Base-by-base conservation (phyloP, 2,888 invertebrate genomes). In the Therioaphis trifolii region DNA sequence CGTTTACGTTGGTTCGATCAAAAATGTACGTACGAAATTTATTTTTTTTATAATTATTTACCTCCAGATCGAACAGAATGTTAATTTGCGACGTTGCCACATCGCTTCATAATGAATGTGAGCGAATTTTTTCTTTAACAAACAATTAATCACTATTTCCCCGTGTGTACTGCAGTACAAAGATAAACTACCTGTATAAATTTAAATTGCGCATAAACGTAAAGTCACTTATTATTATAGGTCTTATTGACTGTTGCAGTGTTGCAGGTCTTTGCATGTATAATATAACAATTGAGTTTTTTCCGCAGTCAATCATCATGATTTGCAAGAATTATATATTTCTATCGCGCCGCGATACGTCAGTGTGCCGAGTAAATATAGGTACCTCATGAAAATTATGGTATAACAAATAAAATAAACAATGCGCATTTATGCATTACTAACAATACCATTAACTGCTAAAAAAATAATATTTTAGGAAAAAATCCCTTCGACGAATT, bases 1-100 rank as follows among this genome's bases (percentile, higher is more conserved):
- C 15, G 29, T 52, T 29, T 52, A 35, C n/a, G 21, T 72, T 14
- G 7, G 21, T 3, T 72, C 52, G 35, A 72, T 52, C 72, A 52
- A 35, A 9, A 35, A 35, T 7, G 35, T 35, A 35, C 7, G 7
- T 14, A 52, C 52, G 21, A 35, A n/a, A 72, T 72, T 72, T 72
- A 14, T 11, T 35, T 5, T 35, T 35, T 5, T 5, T 35, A 35
- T 7, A 35, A 35, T 35, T 5, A 3, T 35, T 7, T 52, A 21
- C 35, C 21, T 35, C 15, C 52, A 72, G 52, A 35, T 21, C 3
- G 35, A 72, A 27, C 24, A 40, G 7, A 21, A 68, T 40, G 15
- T 4, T 24, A 40, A 68, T 68, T 40, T 68, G 24, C 35, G 21
- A 55, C 52, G 72, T 72, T 72, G 52, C 21, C 52, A 14, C 49